Base-by-base conservation (phyloP, 2,888 invertebrate species). In the Cosmia trapezina region DNA sequence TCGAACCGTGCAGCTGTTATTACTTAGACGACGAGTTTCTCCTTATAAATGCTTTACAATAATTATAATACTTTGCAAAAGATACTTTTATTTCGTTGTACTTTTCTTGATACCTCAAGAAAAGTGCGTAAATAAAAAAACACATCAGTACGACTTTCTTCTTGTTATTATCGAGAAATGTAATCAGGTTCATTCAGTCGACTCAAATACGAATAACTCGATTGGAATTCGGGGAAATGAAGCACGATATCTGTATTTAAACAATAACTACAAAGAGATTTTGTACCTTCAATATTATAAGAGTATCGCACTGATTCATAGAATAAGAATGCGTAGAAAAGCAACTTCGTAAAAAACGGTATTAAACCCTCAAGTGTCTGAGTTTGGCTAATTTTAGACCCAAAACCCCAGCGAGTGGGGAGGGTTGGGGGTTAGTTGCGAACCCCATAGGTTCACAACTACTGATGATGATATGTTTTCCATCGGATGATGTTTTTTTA, bases 181-280 rank as follows among this genome's bases (percentile, higher is more conserved):
- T 63, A 59, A 76, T 81, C 77, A 77, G 45, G 37, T 57, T 77
- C 80, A 75, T 65, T 80, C 76, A n/a, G 28, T 65, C 75, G 65
- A 49, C 47, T 75, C 53, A 59, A 63, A 76, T 43, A 53, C 47
- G 45, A 73, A 53, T 59, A 59, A 61, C 64, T 61, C 49, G n/a
- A 80, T 65, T 61, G 37, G 62, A 56, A 54, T 61, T 65, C n/a
- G 19, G 17, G 60, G 60, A 75, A 80, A 56, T 54, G 80, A 51
- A 73, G 28, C 57, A 17, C 37, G 37, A 37, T 80, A 61, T 80
- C 80, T 54, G 49, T 64, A 76, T 76, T 75, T 54, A 75, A 65
- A 80, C 60, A 65, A 76, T 57, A 54, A 75, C 60, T 75, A 61
- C 37, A 76, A 65, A 75, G 37, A 75, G 37, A 37, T 65, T 76